These are phyloP conservation scores for Himalopsyche tibetana DNA, from an alignment of 2,888 invertebrate species.

Conservation along the genomic window DNA sequence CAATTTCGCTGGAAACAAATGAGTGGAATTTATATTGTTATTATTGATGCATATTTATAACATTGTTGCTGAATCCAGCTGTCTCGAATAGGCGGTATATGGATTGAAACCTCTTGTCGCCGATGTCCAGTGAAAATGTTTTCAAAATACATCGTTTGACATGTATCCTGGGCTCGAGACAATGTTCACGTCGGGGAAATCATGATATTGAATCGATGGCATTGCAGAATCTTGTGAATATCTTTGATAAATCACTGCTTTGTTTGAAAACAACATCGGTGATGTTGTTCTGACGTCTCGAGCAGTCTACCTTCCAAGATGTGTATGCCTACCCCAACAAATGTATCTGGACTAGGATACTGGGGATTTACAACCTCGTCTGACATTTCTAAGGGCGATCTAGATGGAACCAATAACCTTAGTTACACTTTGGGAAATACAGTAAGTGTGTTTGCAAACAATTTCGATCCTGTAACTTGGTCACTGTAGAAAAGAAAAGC, in stretches of 20 bases:
- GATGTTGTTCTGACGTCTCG: constrained; percentile 58
- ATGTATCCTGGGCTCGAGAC: constrained; percentile 12
- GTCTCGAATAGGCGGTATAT: constrained; percentile 57
- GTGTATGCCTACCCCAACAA: constrained; percentile 78
- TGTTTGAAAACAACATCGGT: constrained; percentile 26
- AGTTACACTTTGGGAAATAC: constrained; percentile 76
- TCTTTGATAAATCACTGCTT: constrained; percentile 29
- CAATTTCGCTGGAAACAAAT: not conserved
- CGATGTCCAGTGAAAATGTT: constrained; percentile 43
- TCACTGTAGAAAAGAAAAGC: too few relatives aligned
- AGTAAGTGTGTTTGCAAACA: constrained; percentile 69
- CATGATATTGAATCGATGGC: constrained; percentile 45
- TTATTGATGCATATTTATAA: constrained; percentile 54
- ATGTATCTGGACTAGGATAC: constrained; percentile 77
- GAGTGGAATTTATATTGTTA: not conserved
- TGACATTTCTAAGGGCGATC: constrained; percentile 75
- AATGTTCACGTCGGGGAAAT: constrained; percentile 44
- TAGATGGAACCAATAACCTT: constrained; percentile 75
- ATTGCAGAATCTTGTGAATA: constrained; percentile 15
- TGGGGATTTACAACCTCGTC: constrained; percentile 77
- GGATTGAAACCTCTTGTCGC: constrained; percentile 44
- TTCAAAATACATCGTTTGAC: constrained; percentile 28
- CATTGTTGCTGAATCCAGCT: constrained; percentile 53
- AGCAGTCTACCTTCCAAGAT: constrained; percentile 69
- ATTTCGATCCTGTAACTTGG: not conserved